phyloP scores from a whole-genome alignment of 2,797 vertebrate genomes.

The Kryptopterus vitreolus region DNA sequence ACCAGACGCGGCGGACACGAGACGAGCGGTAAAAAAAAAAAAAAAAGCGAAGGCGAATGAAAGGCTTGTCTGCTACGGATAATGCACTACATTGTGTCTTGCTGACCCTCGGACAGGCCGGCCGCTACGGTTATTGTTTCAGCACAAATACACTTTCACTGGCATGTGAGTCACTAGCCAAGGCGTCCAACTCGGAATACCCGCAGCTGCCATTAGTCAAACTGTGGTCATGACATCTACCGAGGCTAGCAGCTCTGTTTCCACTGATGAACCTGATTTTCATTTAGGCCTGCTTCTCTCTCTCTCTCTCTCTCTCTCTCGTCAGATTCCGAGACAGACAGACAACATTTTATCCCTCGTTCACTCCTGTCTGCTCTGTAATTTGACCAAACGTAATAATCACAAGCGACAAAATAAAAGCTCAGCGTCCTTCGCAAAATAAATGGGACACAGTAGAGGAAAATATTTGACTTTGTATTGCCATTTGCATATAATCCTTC shows the following conservation, averaged over 20 bases:
- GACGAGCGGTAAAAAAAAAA: conserved; percentile 62
- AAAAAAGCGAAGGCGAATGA: conserved; percentile 65
- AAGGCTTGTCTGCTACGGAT: conserved; percentile 60
- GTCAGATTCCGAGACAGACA: conserved; percentile 24
- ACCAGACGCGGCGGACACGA: conserved; percentile 59
- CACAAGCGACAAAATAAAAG: conserved; percentile 10
- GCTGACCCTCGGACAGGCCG: conserved; percentile 53
- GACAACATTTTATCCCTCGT: background rate
- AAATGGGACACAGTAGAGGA: conserved; percentile 24
- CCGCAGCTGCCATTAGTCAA: conserved; percentile 66
- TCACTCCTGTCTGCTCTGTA: background rate
- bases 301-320: background rate
- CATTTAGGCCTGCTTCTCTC: background rate
- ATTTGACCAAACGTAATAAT: conserved; percentile 31
- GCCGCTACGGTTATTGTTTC: conserved; percentile 61
- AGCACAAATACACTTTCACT: conserved; percentile 55
- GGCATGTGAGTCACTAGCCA: conserved; percentile 67
- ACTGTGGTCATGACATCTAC: conserved; percentile 67
- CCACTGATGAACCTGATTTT: conserved; percentile 36
- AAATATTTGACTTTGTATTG: conserved; percentile 23
- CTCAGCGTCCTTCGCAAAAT: background rate
- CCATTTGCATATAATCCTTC: conserved; percentile 6
- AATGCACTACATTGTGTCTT: conserved; percentile 67
- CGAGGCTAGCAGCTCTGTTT: conserved; percentile 56
- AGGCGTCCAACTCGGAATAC: conserved; percentile 42